Base-by-base conservation (phyloP, 2,113 vertebrate genomes). In the Cettia cetti region DNA sequence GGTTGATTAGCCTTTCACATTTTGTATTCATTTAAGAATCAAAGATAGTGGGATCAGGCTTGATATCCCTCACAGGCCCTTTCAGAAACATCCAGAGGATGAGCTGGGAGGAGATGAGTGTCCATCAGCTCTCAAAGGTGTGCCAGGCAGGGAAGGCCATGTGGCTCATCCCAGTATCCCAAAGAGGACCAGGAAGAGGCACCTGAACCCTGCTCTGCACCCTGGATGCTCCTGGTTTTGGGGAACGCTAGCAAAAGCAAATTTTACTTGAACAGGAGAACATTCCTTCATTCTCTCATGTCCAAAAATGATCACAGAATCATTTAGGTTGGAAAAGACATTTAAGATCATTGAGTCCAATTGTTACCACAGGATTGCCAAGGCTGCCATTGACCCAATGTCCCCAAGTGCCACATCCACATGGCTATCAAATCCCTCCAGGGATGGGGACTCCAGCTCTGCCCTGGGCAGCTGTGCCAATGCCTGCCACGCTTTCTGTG, bases 161-260 rank as follows among this genome's bases (percentile, higher is more conserved):
- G 5, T 61, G 28, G 27, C 11, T 15, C 37, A 35, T 33, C 44
- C 74, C 35, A n/a, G 42, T 11, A 7, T 17, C 77, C n/a, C 30
- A 52, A 18, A 70, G 30, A 81, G 47, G 59, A 68, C 4, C 47
- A 65, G 47, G n/a, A 64, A 35, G 3, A 71, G 3, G 8, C 52
- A 45, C 6, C 17, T 78, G 28, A 23, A 45, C 39, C 33, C 19
- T 47, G 18, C 31, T 50, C 42, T 16, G 21, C 18, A 9, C 2
- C 16, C 13, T 15, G 1, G 39, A 39, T 30, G 24, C 28, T 65
- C 50, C 66, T 53, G 22, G 5, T 49, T 49, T 30, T 2, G 5
- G 27, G 49, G 6, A 65, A 14, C 0, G 0, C 7, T 4, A 16
- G 9, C 7, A 72, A 44, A 77, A 69, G 45, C 30, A 61, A 23